Base-by-base conservation (phyloP, 2,888 invertebrate genomes). In the Trachelus troglodyta region DNA sequence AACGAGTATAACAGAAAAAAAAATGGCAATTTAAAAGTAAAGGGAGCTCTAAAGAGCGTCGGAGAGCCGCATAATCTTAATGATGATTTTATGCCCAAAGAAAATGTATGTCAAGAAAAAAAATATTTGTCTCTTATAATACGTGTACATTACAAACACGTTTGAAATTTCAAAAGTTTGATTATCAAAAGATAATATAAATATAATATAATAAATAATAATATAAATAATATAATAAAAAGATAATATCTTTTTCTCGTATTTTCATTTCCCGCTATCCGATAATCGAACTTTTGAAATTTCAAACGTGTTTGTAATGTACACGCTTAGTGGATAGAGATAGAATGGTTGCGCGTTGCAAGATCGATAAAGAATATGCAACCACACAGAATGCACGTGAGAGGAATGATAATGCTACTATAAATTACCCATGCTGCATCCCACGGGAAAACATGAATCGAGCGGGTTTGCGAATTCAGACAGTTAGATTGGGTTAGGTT, bases 301-400 rank as follows among this genome's bases (percentile, higher is more conserved):
- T 23, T 56, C 23, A 23, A 56, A 56, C 9, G 9, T 23, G 9
- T 56, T 56, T 23, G 56, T 56, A 56, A 6, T 23, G 23, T 23
- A 9, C 56, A 56, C 56, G 56, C 23, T 15, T 23, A 23, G 2
- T 6, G 30, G 30, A 71, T 12, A 3, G 34, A 11, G 15, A 30
- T 71, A 33, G 34, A 23, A 71, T 11, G 34, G 23, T 15, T 71
- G 34, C 34, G 30, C 15, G 30, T 23, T 30, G 12, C 34, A 33
- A 33, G 31, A 1, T 23, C 71, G 34, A 71, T 71, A 71, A 71
- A 71, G 71, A 71, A 71, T 71, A 34, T 71, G 71, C 71, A 71
- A 71, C 71, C 30, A 30, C 71, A 30, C 30, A 30, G 71, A 71
- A 34, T 34, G 34, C 34, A 71, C 71, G 71, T 11, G 71, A 71